Percentiles rank a stretch among this genome's conserved stretches.
Evolutionary conservation across 2,888 invertebrate species (phyloP).

Genomic region (Heliconius sara): DNA sequence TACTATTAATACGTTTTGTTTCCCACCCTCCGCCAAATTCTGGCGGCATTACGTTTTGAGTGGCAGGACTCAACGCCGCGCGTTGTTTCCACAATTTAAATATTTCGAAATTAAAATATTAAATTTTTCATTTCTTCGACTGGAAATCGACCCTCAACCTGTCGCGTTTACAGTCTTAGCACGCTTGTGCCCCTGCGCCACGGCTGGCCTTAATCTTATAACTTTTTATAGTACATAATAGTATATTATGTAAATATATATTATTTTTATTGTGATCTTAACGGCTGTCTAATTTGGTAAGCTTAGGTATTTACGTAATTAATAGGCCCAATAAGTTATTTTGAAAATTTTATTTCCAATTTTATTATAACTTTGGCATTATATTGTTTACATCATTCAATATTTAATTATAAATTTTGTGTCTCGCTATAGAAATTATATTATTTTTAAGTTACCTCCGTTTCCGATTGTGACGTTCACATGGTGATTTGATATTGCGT

Average conservation of each 20-base stretch:
- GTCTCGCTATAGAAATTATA: not conserved
- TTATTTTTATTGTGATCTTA: constrained; percentile 36
- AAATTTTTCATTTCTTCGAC: too few relatives aligned
- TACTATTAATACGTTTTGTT: too few relatives aligned
- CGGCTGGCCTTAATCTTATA: too few relatives aligned
- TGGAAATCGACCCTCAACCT: too few relatives aligned
- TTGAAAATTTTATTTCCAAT: not conserved
- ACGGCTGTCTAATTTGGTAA: constrained; percentile 40
- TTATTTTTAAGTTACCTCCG: not conserved
- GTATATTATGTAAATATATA: constrained; percentile 28
- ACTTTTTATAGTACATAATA: constrained; percentile 14
- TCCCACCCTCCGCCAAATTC: too few relatives aligned
- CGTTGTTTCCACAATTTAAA: too few relatives aligned
- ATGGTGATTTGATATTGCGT: not conserved
- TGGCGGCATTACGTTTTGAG: too few relatives aligned
- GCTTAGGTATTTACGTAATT: constrained; percentile 11
- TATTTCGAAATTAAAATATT: too few relatives aligned
- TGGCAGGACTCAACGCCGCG: too few relatives aligned
- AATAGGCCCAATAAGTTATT: not conserved
- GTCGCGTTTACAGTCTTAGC: too few relatives aligned
- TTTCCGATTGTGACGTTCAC: not conserved
- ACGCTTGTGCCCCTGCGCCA: too few relatives aligned
- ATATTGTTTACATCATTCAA: not conserved
- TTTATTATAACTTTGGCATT: not conserved
- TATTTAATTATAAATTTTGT: not conserved